These are phyloP conservation scores for Myotis lucifugus DNA, from an alignment of 2,113 vertebrate species.

Conservation along the genomic window DNA sequence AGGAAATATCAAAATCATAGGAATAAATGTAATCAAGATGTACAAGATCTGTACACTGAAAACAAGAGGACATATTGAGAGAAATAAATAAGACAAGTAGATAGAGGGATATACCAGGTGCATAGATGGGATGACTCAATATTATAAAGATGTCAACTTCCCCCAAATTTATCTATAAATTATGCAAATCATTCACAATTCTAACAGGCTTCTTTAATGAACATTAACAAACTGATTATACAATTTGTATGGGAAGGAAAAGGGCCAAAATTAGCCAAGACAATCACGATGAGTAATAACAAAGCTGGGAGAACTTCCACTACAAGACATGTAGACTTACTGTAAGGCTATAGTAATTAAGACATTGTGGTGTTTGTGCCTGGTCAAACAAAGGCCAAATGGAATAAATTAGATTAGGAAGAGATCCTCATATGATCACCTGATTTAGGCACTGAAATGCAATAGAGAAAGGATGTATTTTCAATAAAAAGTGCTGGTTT, in stretches of 20 bases:
- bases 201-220: constrained; percentile 9
- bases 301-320: not conserved
- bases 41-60: constrained; percentile 3
- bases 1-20: not conserved
- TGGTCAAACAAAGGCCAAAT: not conserved
- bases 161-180: constrained; percentile 11
- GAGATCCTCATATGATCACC: not conserved
- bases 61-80: constrained; percentile 5
- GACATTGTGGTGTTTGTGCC: not conserved
- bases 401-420: not conserved
- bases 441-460: not conserved
- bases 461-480: not conserved
- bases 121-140: constrained; percentile 15
- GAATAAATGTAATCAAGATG: not conserved
- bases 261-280: not conserved
- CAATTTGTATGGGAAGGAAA: constrained; percentile 22
- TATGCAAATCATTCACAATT: constrained; percentile 7
- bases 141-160: not conserved
- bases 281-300: not conserved
- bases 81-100: constrained; percentile 9
- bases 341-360: not conserved
- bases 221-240: constrained; percentile 24
- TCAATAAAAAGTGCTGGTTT: not conserved
- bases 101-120: constrained; percentile 30
- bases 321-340: not conserved